Conservation (phyloP, 2,888 invertebrate genomes). For the Prionchulus punctatus region DNA sequence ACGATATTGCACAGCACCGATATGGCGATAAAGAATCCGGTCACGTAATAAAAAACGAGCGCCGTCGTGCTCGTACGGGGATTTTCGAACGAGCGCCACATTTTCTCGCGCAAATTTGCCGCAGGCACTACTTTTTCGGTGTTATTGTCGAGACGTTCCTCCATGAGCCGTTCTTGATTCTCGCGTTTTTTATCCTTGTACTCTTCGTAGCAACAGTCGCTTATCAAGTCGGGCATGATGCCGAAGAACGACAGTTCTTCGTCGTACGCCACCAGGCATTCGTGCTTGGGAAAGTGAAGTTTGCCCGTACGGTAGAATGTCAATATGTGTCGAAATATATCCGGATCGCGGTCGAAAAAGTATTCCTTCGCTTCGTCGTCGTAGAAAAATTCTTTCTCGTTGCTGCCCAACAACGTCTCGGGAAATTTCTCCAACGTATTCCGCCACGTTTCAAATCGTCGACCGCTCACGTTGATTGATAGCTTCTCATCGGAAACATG, state of each 20-base stretch:
- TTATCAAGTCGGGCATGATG: conserved; percentile 84
- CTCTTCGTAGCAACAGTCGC: conserved; percentile 99
- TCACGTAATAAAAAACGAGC: conserved; percentile 98
- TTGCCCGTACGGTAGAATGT: conserved; percentile 99
- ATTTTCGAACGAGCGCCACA: conserved; percentile 99
- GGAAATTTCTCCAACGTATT: conserved; percentile 98
- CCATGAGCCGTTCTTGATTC: conserved; percentile 91
- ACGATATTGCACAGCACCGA: conserved; percentile 98
- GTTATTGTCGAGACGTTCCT: conserved; percentile 35
- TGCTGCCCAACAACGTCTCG: conserved; percentile 86
- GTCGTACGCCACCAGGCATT: conserved; percentile 95
- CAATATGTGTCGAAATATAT: conserved; percentile 91
- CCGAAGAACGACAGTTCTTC: conserved; percentile 98
- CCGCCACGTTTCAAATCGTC: conserved; percentile 94
- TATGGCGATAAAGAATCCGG: conserved; percentile 97
- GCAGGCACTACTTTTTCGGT: background rate
- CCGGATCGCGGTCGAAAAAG: conserved; percentile 98
- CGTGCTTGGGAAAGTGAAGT: conserved; percentile 94
- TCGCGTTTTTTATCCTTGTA: conserved; percentile 96
- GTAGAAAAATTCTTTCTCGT: conserved; percentile 94
- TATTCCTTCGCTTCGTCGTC: conserved; percentile 96
- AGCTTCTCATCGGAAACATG: conserved; percentile 66
- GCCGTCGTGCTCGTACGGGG: conserved; percentile 96
- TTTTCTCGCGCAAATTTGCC: conserved; percentile 53
- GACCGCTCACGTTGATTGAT: conserved; percentile 85